Evolutionary conservation across 2,797 vertebrate genomes (phyloP), one percentile per base, ranked within the genome.

Genomic region (Acrossocheilus wenchowensis): DNA sequence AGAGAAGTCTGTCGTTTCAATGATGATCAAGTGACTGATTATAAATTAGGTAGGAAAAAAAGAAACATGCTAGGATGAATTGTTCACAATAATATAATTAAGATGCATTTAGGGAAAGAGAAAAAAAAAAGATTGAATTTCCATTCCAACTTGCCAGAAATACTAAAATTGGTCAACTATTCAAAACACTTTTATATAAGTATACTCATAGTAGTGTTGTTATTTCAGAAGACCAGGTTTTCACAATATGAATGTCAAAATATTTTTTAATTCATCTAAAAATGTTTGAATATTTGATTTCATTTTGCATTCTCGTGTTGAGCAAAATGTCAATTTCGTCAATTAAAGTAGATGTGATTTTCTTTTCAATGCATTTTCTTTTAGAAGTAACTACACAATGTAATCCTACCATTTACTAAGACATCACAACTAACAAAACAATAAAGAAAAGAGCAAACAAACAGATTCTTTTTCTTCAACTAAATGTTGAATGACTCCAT

Each of bases 381-480:
- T 74, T n/a, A 6, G 19, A 41, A 71, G 41, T 36, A 52, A 21
- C 48, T 21, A 21, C 43, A 30, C 72, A 50, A 2, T 23, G 74
- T 54, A 36, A 36, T 23, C 30, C 48, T 52, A 12, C 36, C 39
- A 12, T 72, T 72, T 72, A 72, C 69, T 23, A 6, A 72, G 39
- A 71, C 69, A 11, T 71, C 69, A 23, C 36, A 43, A 5, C 21
- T 26, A 39, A 60, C 57, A 17, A 23, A 60, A 60, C 34, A 77
- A 36, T 19, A 26, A 43, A 60, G 11, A 41, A n/a, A 60, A 41
- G 17, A 74, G 14, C 69, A 62, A 72, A 74, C 69, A 45, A 74
- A 62, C 36, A 11, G 45, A 86, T 87, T 90, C 71, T 83, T 88
- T 78, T 52, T 90, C 74, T 62, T 72, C 73, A 82, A 68, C 64